Conservation (phyloP, 2,113 vertebrate genomes). For the Cisticola juncidis region DNA sequence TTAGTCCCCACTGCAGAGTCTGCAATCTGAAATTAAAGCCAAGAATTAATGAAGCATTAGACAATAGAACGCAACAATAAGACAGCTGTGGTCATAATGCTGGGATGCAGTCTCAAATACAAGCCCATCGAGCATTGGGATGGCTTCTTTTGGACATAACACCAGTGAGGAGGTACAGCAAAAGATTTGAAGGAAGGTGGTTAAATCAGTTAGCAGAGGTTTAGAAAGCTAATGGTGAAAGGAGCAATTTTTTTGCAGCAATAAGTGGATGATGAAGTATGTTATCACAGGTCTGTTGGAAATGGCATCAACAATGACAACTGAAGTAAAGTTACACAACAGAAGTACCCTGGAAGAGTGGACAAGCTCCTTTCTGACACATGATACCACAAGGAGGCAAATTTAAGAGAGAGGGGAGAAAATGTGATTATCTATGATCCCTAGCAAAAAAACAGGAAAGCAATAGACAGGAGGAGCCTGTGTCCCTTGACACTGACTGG, state of each 20-base stretch:
- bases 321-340: neutral
- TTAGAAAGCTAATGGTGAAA: neutral
- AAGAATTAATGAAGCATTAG: neutral
- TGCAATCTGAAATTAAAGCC: neutral
- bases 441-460: neutral
- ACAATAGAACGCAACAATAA: neutral
- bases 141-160: rapidly evolving
- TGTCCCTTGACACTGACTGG: neutral
- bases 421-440: neutral
- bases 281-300: neutral
- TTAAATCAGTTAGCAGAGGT: neutral
- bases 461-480: neutral
- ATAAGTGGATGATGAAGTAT: neutral
- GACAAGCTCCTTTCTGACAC: neutral
- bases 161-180: neutral
- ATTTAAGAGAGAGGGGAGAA: neutral
- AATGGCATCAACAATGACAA: neutral
- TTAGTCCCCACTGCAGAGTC: neutral
- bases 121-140: neutral
- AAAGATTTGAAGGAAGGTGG: neutral
- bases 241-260: neutral
- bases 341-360: neutral
- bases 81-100: neutral
- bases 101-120: neutral
- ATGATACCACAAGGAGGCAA: neutral